Conservation (phyloP, 2,797 vertebrate species). For the Gambusia yucatana region DNA sequence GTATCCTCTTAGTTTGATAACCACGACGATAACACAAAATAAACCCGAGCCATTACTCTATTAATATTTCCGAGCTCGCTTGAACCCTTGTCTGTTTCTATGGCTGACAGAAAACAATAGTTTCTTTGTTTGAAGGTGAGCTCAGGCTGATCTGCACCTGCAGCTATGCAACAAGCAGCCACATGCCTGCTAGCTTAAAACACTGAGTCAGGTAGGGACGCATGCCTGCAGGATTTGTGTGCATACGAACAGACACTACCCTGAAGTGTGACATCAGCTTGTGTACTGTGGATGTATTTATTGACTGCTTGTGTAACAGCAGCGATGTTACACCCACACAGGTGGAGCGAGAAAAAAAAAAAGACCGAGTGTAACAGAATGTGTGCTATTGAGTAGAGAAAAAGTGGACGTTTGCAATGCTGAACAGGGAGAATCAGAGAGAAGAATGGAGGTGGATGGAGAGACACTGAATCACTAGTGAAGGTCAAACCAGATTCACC, state of each 20-base stretch:
- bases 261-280: slow-evolving; percentile 68
- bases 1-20: slow-evolving; percentile 25
- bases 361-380: slow-evolving; percentile 48
- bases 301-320: slow-evolving; percentile 72
- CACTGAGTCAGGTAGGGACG: slow-evolving; percentile 61
- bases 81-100: slow-evolving; percentile 21
- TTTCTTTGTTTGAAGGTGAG: slow-evolving; percentile 58
- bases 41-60: slow-evolving; percentile 29
- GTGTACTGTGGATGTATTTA: slow-evolving; percentile 50
- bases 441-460: slow-evolving; percentile 73
- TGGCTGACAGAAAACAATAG: slow-evolving; percentile 60
- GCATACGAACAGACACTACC: slow-evolving; percentile 59
- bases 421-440: slow-evolving; percentile 53
- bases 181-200: slow-evolving; percentile 59
- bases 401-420: slow-evolving; percentile 53
- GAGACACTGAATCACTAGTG: slow-evolving; percentile 77
- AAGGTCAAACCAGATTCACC: slow-evolving; percentile 81
- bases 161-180: slow-evolving; percentile 65
- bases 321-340: slow-evolving; percentile 66
- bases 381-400: slow-evolving; percentile 49
- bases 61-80: slow-evolving; percentile 41
- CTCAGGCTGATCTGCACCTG: slow-evolving; percentile 63
- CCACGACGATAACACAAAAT: slow-evolving; percentile 8
- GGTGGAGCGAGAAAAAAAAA: slow-evolving; percentile 39
- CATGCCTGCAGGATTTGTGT: slow-evolving; percentile 30